Evolutionary conservation across 92 coral and sea anemone genomes (phyloP).

Genomic region (Zoanthus sociatus): DNA sequence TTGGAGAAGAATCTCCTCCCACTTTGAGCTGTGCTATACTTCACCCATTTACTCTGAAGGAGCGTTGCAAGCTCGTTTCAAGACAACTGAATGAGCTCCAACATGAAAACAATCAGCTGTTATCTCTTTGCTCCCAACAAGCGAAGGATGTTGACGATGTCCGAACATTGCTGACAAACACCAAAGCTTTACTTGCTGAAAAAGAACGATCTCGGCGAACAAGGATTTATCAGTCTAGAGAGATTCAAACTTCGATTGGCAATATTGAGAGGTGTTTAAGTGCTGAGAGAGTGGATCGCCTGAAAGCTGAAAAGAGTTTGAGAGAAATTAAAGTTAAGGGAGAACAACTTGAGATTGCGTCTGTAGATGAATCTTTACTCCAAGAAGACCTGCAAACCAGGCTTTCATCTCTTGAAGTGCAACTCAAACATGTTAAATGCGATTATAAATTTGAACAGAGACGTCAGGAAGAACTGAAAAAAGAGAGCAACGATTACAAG

Average conservation of each 20-base stretch:
- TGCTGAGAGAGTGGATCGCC: constrained; percentile 5
- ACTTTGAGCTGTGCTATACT: not conserved
- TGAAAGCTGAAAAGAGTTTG: not conserved
- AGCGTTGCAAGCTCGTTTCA: no score
- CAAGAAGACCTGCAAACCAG: not conserved
- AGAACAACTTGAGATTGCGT: not conserved
- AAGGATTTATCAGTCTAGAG: not conserved
- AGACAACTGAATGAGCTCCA: not conserved
- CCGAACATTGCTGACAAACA: not conserved
- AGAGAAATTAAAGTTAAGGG: no score
- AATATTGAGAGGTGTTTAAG: not conserved
- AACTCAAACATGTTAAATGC: not conserved
- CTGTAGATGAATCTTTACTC: not conserved
- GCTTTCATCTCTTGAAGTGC: not conserved
- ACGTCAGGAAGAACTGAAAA: not conserved
- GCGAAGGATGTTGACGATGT: not conserved
- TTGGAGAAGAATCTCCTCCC: no score
- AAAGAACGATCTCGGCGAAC: not conserved
- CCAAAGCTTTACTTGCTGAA: not conserved
- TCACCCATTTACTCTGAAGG: not conserved
- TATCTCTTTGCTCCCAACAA: not conserved
- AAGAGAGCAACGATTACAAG: not conserved
- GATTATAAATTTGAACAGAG: not conserved
- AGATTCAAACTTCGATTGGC: not conserved
- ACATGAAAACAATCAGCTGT: not conserved